These are phyloP conservation scores for Xerus rutilus DNA, from an alignment of 2,797 vertebrate species.

Conservation along the genomic window DNA sequence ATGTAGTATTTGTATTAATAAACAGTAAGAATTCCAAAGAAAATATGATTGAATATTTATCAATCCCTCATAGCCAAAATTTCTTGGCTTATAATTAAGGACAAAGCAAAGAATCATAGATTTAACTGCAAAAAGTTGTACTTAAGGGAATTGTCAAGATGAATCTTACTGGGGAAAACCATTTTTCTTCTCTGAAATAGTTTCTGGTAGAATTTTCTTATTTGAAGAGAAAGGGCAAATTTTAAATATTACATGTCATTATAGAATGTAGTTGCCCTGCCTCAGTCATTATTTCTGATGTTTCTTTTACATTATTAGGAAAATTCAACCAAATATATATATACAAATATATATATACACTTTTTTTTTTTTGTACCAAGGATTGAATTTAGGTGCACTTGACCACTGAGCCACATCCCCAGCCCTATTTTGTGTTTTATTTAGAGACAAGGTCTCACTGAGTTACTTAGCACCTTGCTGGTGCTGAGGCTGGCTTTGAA, in stretches of 20 bases:
- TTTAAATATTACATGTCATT: background rate
- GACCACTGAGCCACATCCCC: too few relatives aligned
- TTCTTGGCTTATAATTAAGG: background rate
- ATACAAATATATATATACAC: too few relatives aligned
- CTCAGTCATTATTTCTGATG: background rate
- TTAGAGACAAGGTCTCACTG: too few relatives aligned
- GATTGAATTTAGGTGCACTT: too few relatives aligned
- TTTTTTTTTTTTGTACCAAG: too few relatives aligned
- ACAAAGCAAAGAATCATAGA: background rate
- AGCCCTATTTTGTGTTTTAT: too few relatives aligned
- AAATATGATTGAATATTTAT: background rate
- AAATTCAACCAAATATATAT: background rate
- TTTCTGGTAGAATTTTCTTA: background rate
- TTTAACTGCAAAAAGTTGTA: background rate
- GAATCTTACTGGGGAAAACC: background rate
- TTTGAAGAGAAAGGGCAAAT: background rate
- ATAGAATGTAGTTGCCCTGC: background rate
- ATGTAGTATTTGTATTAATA: background rate
- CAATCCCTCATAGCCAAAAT: background rate
- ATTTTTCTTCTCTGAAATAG: background rate
- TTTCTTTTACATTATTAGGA: conserved; percentile 3
- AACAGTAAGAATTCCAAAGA: background rate
- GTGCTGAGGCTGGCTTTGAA: too few relatives aligned
- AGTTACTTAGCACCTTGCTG: too few relatives aligned
- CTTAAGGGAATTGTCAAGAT: background rate